phyloP scores from a whole-genome alignment of 2,797 vertebrate species.

The Ciconia nigra region DNA sequence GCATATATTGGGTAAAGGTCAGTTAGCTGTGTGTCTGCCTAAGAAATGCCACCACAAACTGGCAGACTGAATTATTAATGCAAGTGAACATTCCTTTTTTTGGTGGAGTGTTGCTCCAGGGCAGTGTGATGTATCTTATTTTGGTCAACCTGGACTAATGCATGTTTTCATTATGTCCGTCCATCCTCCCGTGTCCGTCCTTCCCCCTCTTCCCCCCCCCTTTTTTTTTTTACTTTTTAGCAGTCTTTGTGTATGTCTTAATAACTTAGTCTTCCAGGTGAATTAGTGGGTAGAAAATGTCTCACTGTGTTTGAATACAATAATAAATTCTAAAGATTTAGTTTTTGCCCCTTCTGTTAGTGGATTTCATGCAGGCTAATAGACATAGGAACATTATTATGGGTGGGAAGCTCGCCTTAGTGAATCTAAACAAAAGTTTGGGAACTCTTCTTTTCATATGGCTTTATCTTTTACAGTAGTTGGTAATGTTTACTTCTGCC shows the following conservation, averaged over 20 bases:
- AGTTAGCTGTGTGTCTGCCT: not conserved
- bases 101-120: not conserved
- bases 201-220: too few species aligned
- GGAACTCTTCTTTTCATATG: not conserved
- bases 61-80: not conserved
- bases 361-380: not conserved
- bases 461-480: not conserved
- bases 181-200: too few species aligned
- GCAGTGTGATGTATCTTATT: not conserved
- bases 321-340: not conserved
- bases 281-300: not conserved
- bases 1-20: not conserved
- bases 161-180: too few species aligned
- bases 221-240: not conserved
- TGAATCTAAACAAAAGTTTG: not conserved
- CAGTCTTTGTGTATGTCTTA: not conserved
- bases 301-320: not conserved
- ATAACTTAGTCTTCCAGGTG: not conserved
- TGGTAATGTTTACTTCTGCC: not conserved
- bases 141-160: not conserved
- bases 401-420: not conserved
- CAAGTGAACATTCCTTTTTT: not conserved
- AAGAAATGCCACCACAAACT: not conserved
- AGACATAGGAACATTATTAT: not conserved
- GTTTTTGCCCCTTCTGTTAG: not conserved